Evolutionary conservation across 1,140 invertebrate species (phyloP).

Genomic region (Macrotrachela quadricornifera): DNA sequence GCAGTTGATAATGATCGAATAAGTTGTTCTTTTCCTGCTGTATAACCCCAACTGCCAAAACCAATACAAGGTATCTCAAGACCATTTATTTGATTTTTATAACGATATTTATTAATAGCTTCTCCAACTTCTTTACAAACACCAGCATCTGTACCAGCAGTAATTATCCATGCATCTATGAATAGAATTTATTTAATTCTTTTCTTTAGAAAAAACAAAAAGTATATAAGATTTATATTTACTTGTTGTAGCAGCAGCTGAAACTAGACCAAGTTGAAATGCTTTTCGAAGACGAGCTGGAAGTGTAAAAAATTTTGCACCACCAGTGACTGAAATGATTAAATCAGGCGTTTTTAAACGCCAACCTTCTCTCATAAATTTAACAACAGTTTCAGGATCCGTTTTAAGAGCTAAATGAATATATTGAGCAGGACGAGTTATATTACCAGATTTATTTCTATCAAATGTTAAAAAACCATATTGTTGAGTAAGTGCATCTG

Average conservation of each 20-base stretch:
- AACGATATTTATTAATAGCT: conserved; percentile 25
- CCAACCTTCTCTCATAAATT: conserved; percentile 14
- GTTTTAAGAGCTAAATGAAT: too few relatives aligned
- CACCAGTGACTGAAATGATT: conserved; percentile 32
- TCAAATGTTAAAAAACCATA: too few relatives aligned
- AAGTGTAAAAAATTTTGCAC: conserved; percentile 30
- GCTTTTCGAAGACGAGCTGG: conserved; percentile 24
- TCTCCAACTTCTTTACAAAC: conserved; percentile 33
- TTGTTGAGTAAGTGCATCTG: too few relatives aligned
- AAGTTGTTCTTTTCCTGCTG: conserved; percentile 2
- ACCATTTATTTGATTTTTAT: neutral
- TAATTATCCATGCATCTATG: conserved; percentile 31
- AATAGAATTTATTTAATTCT: too few relatives aligned
- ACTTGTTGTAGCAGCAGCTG: conserved; percentile 26
- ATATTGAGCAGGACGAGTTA: too few relatives aligned
- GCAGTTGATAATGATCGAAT: too few relatives aligned
- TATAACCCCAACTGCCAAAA: neutral
- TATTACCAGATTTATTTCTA: too few relatives aligned
- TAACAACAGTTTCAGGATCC: too few relatives aligned
- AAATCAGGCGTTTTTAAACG: conserved; percentile 25
- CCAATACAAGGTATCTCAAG: neutral
- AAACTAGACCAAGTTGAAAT: conserved; percentile 28
- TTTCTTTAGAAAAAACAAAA: neutral
- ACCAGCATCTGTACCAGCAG: conserved; percentile 30
- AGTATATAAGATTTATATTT: neutral